Evolutionary conservation across 1,140 invertebrate species (phyloP), one percentile per base, ranked within the genome.

Genomic region (Listronotus oregonensis): DNA sequence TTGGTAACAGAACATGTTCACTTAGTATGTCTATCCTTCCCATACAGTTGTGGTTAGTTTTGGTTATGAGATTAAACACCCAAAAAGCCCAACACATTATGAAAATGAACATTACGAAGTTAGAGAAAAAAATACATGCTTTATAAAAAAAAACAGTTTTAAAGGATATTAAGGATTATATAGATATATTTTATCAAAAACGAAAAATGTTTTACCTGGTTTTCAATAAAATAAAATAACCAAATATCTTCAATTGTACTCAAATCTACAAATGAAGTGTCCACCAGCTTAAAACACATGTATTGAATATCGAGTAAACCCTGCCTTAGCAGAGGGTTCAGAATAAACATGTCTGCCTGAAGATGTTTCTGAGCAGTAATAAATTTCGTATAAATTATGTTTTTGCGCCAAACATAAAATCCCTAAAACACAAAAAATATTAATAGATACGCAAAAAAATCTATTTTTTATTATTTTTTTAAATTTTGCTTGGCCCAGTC

Each of bases 401-500:
- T 87, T 73, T 90, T 90, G 40, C 85, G 81, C 92, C 92, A 94
- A 0, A 89, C 83, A 71, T 87, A 90, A 76, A 94, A 93, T 0
- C 89, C 86, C 78, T 66, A 2, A 27, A 27, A 27, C 2, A n/a
- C 2, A 27, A 27, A 27, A 3, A 27, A 27, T 27, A 27, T 27
- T 27, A 27, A n/a, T n/a, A n/a, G n/a, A n/a, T n/a, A n/a, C n/a
- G n/a, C n/a, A n/a, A n/a, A n/a, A n/a, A n/a, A n/a, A n/a, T n/a
- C n/a, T n/a, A n/a, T n/a, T n/a, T n/a, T n/a, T n/a, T n/a, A n/a
- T n/a, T n/a, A n/a, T n/a, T n/a, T n/a, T n/a, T n/a, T n/a, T n/a
- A n/a, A 47, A 14, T n/a, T 18, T 18, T 47, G 15, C 8, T 47
- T 3, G 4, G 15, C 2, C 44, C 4, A 5, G 1, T 47, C 10